Evolutionary conservation across 2,888 invertebrate genomes (phyloP), one percentile per base, ranked within the genome.

Genomic region (Priocnemis perturbator): DNA sequence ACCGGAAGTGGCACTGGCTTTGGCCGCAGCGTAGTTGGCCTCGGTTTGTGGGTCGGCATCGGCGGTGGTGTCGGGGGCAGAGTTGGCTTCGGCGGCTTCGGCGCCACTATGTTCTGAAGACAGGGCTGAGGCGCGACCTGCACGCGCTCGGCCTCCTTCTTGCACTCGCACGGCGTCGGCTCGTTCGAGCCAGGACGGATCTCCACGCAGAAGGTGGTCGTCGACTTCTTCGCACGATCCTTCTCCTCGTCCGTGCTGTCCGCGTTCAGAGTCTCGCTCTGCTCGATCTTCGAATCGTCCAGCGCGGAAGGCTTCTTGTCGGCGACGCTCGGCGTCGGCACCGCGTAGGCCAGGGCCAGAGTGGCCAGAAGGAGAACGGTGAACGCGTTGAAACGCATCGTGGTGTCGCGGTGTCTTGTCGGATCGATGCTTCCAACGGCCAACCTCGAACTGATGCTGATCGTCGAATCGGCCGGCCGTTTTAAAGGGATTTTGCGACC

Each of bases 171-270:
- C 47, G 55, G 58, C 2, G 64, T 67, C 5, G 61, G 50, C 9
- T 71, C 30, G 19, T 58, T 30, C 5, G 59, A 21, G 2, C 83
- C 89, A 2, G 90, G 90, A 23, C 87, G 82, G 61, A 91, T 88
- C 76, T 91, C 90, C 4, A 91, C 89, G 80, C 91, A 91, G 77
- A 91, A 89, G 0, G 90, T 90, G 9, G 90, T 90, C 2, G 90
- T 87, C 45, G 90, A 90, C 79, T 90, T 90, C 67, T 85, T 85
- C 21, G 84, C 75, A 30, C 89, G 69, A 64, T 83, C 75, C 65
- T 75, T 79, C 60, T 69, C 78, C 0, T 69, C 76, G 0, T 68
- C 71, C 0, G 66, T 20, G 0, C 58, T 71, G 0, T 81, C 81
- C 5, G 73, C 2, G 9, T 60, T 37, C 20, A 70, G 9, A 0